phyloP scores from a whole-genome alignment of 2,797 vertebrate species.

The Melanotaenia boesemani region DNA sequence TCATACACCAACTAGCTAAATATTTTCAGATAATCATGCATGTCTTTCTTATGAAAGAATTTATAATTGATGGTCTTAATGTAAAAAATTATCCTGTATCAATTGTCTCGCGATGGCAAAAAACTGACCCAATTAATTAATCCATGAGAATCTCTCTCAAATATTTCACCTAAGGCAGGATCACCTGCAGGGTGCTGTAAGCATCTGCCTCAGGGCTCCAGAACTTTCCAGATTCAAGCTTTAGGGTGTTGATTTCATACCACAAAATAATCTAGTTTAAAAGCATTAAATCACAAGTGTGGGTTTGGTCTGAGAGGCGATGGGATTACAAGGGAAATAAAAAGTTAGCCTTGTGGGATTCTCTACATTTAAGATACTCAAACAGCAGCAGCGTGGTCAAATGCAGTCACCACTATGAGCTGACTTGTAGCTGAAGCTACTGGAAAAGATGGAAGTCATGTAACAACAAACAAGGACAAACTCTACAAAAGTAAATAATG shows the following conservation, averaged over 20 bases:
- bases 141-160: neutral
- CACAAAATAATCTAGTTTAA: neutral
- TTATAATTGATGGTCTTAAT: no score
- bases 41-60: no score
- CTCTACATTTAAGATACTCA: neutral
- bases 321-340: neutral
- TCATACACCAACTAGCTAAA: no score
- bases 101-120: no score
- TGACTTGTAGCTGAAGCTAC: neutral
- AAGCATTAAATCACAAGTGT: neutral
- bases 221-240: neutral
- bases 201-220: conserved; percentile 10
- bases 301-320: neutral
- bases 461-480: neutral
- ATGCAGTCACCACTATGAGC: neutral
- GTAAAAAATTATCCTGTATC: no score
- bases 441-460: neutral
- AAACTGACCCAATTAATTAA: no score
- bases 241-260: neutral
- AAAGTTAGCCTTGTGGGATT: neutral
- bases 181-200: neutral
- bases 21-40: no score
- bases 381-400: neutral
- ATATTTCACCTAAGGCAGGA: neutral
- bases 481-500: neutral